Base-by-base conservation (phyloP, 1,140 invertebrate genomes). In the Samia ricini region DNA sequence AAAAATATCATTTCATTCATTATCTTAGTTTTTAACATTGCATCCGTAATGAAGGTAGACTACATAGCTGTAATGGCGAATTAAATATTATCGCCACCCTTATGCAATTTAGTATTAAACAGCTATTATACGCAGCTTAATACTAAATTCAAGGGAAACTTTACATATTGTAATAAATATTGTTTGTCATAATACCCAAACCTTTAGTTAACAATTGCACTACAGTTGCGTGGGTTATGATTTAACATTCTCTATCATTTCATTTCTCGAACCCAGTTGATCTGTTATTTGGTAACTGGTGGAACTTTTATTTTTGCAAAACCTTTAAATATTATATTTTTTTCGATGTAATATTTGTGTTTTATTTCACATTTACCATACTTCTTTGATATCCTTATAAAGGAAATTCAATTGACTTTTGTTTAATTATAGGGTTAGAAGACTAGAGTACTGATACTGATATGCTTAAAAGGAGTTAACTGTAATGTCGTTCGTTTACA, bases 241-340 rank as follows among this genome's bases (percentile, higher is more conserved):
- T 26, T 3, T 26, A 26, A 26, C 12, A 42, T 42, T 15, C 12
- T 42, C 10, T 42, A 42, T 42, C 7, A 42, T 1, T 42, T 42
- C 1, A 42, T 42, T 42, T 42, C 33, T 42, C 33, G 12, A 15
- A 15, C 7, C 33, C 33, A 1, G 33, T 42, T 42, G 77, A 71
- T 66, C 18, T 52, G 70, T 73, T 76, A 69, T 70, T 75, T 72
- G 63, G 64, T 71, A 72, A 76, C 65, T 80, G 71, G 66, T 76
- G 70, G 69, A 68, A 66, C 69, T 61, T 74, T 79, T n/a, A n/a
- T n/a, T 74, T 79, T 60, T 79, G 72, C 71, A 66, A 76, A 62
- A 77, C 76, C 63, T 72, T 74, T 63, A 75, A 77, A 83, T 75
- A 82, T n/a, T 76, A 82, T 78, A 76, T 85, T 81, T 83, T 81